Base-by-base conservation (phyloP, 2,888 invertebrate genomes). In the Gymnosoma rotundatum region DNA sequence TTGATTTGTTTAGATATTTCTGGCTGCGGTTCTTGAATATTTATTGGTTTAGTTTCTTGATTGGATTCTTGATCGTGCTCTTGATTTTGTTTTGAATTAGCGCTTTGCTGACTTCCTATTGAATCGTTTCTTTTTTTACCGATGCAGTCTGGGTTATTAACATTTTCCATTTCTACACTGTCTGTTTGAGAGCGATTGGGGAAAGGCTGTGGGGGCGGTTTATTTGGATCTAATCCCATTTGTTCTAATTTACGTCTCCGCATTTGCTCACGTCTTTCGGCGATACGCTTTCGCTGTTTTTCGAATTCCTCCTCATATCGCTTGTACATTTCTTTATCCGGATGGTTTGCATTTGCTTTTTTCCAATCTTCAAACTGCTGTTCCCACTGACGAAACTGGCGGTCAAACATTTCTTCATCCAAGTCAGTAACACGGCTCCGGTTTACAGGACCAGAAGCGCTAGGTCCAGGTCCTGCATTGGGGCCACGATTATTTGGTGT, bases 311-410 rank as follows among this genome's bases (percentile, higher is more conserved):
- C 94, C 92, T 98, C 97, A 92, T 98, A 98, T 88, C 96, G 95
- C 88, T 94, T 94, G 90, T 97, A 97, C 87, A 96, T 96, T 92
- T 95, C 95, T 92, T 96, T 96, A 91, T 98, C 97, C 0, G 98
- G 98, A 93, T 98, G 98, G 91, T 97, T 96, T 48, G 95, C 95
- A 93, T 98, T 98, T 89, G 97, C 96, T 85, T 95, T 94, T 90
- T 96, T 97, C 98, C 98, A 98, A 88, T 96, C 96, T 88, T 96
- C 95, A 91, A 98, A 98, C 91, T 98, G 97, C 87, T 96, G 94
- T 92, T 98, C 97, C 98, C 98, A 98, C 89, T 97, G 95, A 88
- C 95, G 94, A 91, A 98, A 98, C 91, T 98, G 97, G 84, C 95
- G 95, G 90, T 97, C 97, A 92, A 98, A 98, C 81, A 95, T 95